Percentiles rank a stretch among this genome's conserved stretches.
phyloP scores from a whole-genome alignment of 2,113 vertebrate genomes.

The Carettochelys insculpta region DNA sequence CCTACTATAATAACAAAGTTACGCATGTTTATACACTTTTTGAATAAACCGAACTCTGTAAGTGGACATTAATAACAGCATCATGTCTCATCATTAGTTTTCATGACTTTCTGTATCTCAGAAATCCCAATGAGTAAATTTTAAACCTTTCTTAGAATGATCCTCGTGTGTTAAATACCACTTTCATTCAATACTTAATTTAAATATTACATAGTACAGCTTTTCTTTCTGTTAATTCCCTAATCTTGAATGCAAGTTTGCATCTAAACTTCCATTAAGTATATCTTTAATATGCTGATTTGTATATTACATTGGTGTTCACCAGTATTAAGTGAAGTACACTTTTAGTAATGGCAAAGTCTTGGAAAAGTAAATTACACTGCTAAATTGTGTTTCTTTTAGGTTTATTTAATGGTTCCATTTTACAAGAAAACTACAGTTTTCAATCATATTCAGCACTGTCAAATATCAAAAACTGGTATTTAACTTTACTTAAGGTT shows the following conservation, averaged over 20 bases:
- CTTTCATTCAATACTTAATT: constrained; percentile 54
- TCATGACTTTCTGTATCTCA: constrained; percentile 62
- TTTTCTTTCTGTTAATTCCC: constrained; percentile 30
- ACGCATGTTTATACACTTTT: constrained; percentile 80
- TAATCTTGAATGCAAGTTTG: constrained; percentile 38
- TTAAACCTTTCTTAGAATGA: constrained; percentile 59
- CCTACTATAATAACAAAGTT: constrained; percentile 62
- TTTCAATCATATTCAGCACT: constrained; percentile 55
- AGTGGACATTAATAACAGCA: constrained; percentile 82
- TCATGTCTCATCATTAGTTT: constrained; percentile 81
- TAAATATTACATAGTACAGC: constrained; percentile 35
- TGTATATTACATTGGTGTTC: constrained; percentile 67
- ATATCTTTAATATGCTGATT: constrained; percentile 72
- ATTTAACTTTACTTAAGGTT: constrained; percentile 13
- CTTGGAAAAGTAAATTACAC: constrained; percentile 38
- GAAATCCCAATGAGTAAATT: constrained; percentile 44
- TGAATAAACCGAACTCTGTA: constrained; percentile 80
- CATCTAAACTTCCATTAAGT: constrained; percentile 45
- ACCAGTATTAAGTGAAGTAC: constrained; percentile 55
- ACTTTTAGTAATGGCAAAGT: constrained; percentile 49
- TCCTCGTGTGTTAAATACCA: constrained; percentile 62
- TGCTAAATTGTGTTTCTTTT: constrained; percentile 68
- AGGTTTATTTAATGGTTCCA: constrained; percentile 67
- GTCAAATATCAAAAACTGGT: constrained; percentile 24
- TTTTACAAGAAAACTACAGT: constrained; percentile 64